Evolutionary conservation across 2,888 invertebrate species (phyloP), one percentile per base, ranked within the genome.

Genomic region (Dendrolimus houi): DNA sequence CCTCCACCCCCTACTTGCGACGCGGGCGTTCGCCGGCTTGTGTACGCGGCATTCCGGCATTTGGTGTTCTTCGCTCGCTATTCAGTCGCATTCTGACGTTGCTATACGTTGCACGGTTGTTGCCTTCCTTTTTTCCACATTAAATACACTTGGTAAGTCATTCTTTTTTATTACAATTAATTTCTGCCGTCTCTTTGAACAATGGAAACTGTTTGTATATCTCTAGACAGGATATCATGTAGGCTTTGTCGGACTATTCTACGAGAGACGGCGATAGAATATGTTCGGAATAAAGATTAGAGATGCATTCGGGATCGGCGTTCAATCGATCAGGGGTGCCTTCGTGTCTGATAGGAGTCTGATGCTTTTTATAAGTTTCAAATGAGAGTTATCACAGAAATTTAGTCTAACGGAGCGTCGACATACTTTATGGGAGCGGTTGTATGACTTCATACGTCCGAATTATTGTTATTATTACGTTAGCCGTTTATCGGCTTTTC

Each of bases 31-130:
- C 52, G 63, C 62, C 60, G 59, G 58, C 63, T 63, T 62, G 60
- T 57, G 59, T 62, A 62, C 67, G 65, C 67, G 47, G 47, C 47
- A 47, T 47, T 47, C 47, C 47, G 47, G 12, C 47, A 47, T 47
- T 47, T 47, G 47, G 47, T 12, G 47, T 47, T 54, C 63, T 56
- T 63, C 59, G 64, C 57, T 63, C 65, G 69, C 58, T 47, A 56
- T 64, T 67, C 83, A 87, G 87, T 87, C 81, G 81, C 74, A 66
- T 74, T 77, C 77, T 75, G 77, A 77, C 81, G 74, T 71, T 72
- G 76, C 73, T 65, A 63, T 68, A 68, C 64, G 71, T 83, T 83
- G 83, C 75, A 80, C 85, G 81, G 66, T 62, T 60, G 62, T 61
- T 61, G 55, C 58, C 59, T 64, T 62, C 64, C 64, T 62, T 68